Evolutionary conservation across 2,888 invertebrate species (phyloP), one percentile per base, ranked within the genome.

Genomic region (Nomada ferruginata): DNA sequence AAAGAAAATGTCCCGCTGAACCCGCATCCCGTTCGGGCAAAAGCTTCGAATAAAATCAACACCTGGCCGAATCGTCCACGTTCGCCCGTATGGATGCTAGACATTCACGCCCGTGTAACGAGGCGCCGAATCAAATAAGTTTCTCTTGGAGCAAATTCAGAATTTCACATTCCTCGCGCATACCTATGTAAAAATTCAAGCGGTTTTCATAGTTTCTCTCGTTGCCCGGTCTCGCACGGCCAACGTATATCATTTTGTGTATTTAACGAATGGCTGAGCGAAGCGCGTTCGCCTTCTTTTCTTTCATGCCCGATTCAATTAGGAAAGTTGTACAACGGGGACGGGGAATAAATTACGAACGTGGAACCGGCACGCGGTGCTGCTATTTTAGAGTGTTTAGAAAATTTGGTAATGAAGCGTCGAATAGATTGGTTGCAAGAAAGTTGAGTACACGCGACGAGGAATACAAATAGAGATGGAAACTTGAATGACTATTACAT

Each of bases 101-200:
- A 47, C 52, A 20, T 52, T 60, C 70, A 18, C 50, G 50, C 60
- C 23, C 75, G 65, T 60, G 20, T 47, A 75, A 61, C 68, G 68
- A 77, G 70, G 18, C 74, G 47, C 26, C 63, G 42, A 74, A 66
- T 64, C 70, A 44, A 75, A 82, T 79, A 69, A 75, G 76, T 87
- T 85, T 85, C 87, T 85, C 85, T 73, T 60, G 79, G 83, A 82
- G 83, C 61, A 81, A 85, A 83, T 85, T 85, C 79, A 76, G 79
- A 86, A 86, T 86, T 87, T 87, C 87, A 85, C 87, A 87, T 87
- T 87, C 76, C 81, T 63, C 68, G 74, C 64, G 52, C 76, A 84
- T 84, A 87, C 65, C 72, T 85, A 85, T 82, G 84, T 78, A 85
- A 84, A 87, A 81, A 64, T 60, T 23, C 55, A 26, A 64, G 23